Percentiles rank a stretch among this genome's conserved stretches.
phyloP scores from a whole-genome alignment of 2,888 invertebrate species.

The Melipona beecheii region DNA sequence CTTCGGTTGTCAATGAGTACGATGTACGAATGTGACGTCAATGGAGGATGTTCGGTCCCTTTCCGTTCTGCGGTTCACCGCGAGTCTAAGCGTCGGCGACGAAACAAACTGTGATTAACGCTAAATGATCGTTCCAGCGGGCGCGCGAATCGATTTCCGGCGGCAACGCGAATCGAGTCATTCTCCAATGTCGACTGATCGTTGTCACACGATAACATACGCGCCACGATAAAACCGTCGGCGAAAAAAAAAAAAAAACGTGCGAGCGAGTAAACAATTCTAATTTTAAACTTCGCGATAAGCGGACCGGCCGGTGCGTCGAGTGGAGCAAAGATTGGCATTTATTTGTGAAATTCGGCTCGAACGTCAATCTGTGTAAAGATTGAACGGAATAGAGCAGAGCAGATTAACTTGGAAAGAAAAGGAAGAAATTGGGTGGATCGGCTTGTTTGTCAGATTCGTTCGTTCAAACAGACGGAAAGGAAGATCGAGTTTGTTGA shows the following conservation, averaged over 20 bases:
- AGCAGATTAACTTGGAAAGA: not conserved
- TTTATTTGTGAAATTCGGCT: not conserved
- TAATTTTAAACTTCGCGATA: constrained; percentile 43
- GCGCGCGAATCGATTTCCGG: not conserved
- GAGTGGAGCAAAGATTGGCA: constrained; percentile 5
- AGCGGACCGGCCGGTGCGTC: not conserved
- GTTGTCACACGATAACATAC: constrained; percentile 34
- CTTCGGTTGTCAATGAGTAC: constrained; percentile 44
- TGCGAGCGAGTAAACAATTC: constrained; percentile 49
- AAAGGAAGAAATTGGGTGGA: not conserved
- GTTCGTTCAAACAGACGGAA: not conserved
- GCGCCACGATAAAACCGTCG: constrained; percentile 30
- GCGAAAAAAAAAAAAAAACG: constrained; percentile 18
- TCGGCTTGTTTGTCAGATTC: not conserved
- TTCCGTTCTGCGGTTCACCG: constrained; percentile 6
- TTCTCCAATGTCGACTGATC: constrained; percentile 1
- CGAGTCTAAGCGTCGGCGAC: constrained; percentile 22
- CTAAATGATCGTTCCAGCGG: constrained; percentile 1
- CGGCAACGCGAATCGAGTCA: not conserved
- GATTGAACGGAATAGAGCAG: not conserved
- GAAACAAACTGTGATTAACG: constrained; percentile 54
- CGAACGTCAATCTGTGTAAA: not conserved
- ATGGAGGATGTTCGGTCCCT: not conserved
- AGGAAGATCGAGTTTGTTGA: not conserved
- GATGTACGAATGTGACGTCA: constrained; percentile 54